Conservation (phyloP, 2,113 vertebrate genomes). For the Leptosomus discolor region DNA sequence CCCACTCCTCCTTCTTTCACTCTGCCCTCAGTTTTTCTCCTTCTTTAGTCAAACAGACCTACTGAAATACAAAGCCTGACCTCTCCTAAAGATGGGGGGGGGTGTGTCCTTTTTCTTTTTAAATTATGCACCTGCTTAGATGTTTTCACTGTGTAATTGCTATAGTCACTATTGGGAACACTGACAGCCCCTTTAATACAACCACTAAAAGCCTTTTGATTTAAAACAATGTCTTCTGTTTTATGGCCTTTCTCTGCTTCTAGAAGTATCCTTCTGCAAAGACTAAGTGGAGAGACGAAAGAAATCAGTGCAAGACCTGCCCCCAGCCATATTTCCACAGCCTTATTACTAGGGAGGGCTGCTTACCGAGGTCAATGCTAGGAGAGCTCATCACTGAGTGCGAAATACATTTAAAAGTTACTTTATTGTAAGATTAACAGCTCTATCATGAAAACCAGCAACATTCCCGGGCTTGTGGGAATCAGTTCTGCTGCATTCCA, state of each 20-base stretch:
- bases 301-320: neutral
- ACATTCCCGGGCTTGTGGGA: neutral
- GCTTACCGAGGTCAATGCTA: neutral
- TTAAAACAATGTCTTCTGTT: slow-evolving; percentile 12
- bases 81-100: neutral
- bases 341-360: neutral
- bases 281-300: slow-evolving; percentile 36
- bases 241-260: slow-evolving; percentile 22
- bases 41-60: neutral
- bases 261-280: slow-evolving; percentile 19
- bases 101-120: neutral
- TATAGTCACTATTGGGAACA: neutral
- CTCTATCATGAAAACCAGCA: neutral
- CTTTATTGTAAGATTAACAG: slow-evolving; percentile 35
- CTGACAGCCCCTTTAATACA: neutral
- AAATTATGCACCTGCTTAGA: slow-evolving; percentile 18
- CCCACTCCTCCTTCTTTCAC: neutral
- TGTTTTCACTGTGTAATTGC: slow-evolving; percentile 10
- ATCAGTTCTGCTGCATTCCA: neutral
- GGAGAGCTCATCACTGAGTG: neutral
- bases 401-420: neutral
- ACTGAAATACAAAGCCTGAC: neutral
- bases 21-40: neutral
- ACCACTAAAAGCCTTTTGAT: slow-evolving; percentile 43
- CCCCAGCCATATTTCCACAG: slow-evolving; percentile 50